These are phyloP conservation scores for Malacosoma neustria DNA, from an alignment of 2,888 invertebrate species.

Conservation along the genomic window DNA sequence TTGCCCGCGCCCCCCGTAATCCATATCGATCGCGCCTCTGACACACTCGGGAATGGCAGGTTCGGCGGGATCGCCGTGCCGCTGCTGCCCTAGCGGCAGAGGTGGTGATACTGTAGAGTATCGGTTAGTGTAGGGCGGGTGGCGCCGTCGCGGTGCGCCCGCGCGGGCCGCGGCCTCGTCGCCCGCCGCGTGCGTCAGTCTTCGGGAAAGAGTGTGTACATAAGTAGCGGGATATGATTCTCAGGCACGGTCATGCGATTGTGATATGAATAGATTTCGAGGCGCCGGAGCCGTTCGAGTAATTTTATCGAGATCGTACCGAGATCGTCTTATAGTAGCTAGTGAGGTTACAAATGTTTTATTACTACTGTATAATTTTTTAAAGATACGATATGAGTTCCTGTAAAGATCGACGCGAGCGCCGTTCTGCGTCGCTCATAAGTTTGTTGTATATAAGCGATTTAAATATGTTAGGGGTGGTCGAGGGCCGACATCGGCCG, in stretches of 20 bases:
- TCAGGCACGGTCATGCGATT: slow-evolving; percentile 73
- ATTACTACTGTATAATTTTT: slow-evolving; percentile 72
- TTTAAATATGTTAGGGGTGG: slow-evolving; percentile 40
- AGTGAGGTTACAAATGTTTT: slow-evolving; percentile 74
- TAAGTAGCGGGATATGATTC: slow-evolving; percentile 71
- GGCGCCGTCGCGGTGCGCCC: slow-evolving; percentile 22
- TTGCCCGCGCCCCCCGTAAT: slow-evolving; percentile 43
- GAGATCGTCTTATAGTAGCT: slow-evolving; percentile 72
- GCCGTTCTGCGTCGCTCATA: slow-evolving; percentile 42
- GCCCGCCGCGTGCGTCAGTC: slow-evolving; percentile 31
- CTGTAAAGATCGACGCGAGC: slow-evolving; percentile 63
- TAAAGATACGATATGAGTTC: slow-evolving; percentile 75
- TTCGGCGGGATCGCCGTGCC: slow-evolving; percentile 38
- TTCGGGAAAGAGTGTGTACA: slow-evolving; percentile 68
- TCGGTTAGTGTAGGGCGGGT: slow-evolving; percentile 47
- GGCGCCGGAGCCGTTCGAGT: slow-evolving; percentile 67
- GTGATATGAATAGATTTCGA: slow-evolving; percentile 74
- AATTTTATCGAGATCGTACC: slow-evolving; percentile 65
- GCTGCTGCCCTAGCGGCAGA: slow-evolving; percentile 43
- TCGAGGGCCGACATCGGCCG: slow-evolving; percentile 24
- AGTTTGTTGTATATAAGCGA: slow-evolving; percentile 70
- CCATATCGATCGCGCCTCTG: slow-evolving; percentile 58
- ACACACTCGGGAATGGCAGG: slow-evolving; percentile 51
- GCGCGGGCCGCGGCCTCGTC: slow-evolving; percentile 19
- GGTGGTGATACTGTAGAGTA: slow-evolving; percentile 51